Evolutionary conservation across 1,140 invertebrate genomes (phyloP).

Genomic region (Camponotus pennsylvanicus): DNA sequence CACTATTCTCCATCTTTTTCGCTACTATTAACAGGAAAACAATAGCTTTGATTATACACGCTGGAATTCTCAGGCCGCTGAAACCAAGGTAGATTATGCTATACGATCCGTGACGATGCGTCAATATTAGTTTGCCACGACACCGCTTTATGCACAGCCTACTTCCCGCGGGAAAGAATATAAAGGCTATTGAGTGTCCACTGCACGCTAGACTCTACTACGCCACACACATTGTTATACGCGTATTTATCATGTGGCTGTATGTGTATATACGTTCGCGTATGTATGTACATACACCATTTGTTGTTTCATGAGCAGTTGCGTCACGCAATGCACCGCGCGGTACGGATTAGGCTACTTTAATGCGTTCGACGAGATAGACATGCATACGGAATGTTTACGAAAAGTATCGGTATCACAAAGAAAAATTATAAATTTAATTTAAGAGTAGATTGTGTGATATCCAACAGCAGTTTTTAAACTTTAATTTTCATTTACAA

Average conservation of each 20-base stretch:
- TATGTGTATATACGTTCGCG: background rate
- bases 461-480: background rate
- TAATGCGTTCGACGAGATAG: background rate
- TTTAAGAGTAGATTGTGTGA: background rate
- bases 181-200: constrained; percentile 56
- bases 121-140: constrained; percentile 54
- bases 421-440: background rate
- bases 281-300: background rate
- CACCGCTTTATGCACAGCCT: constrained; percentile 50
- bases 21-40: constrained; percentile 4
- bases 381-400: background rate
- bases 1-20: background rate
- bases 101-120: constrained; percentile 55
- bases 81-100: constrained; percentile 52
- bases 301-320: constrained; percentile 3
- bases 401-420: background rate
- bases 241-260: background rate
- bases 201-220: background rate
- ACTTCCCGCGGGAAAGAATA: constrained; percentile 52
- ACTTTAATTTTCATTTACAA: background rate
- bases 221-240: background rate
- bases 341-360: constrained; percentile 13
- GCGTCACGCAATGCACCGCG: constrained; percentile 8
- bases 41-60: constrained; percentile 28
- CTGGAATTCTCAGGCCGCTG: constrained; percentile 42